A percentile compares a stretch with the other conserved stretches of the same genome.
These are phyloP conservation scores for Dorcus hopei DNA, from an alignment of 2,888 invertebrate species.

Conservation along the genomic window DNA sequence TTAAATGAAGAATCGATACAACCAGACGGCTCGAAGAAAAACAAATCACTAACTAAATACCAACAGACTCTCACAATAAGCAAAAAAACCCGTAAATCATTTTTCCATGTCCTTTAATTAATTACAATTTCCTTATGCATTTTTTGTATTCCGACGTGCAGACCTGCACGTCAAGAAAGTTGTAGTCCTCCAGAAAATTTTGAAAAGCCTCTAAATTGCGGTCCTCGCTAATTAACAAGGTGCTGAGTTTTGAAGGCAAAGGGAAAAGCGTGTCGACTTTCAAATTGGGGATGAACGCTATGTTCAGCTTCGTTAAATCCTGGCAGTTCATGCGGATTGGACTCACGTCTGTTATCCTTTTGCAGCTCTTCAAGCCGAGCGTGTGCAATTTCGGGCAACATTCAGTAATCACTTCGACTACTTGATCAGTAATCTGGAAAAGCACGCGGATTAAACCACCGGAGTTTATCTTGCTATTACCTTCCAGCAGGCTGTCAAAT, in stretches of 20 bases:
- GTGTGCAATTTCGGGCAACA: constrained; percentile 27
- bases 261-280: constrained; percentile 14
- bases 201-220: too few species aligned
- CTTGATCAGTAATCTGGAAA: constrained; percentile 24
- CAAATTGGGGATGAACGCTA: constrained; percentile 29
- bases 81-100: neutral
- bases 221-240: constrained; percentile 24
- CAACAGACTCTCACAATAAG: neutral
- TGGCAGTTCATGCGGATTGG: constrained; percentile 24
- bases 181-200: constrained; percentile 1
- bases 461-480: constrained; percentile 12
- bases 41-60: too few species aligned
- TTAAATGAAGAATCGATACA: too few species aligned
- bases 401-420: constrained; percentile 26
- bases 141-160: constrained; percentile 28
- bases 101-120: neutral
- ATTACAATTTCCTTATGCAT: constrained; percentile 2
- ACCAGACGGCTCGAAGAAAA: too few species aligned
- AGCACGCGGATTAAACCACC: neutral
- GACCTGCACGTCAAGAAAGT: constrained; percentile 16
- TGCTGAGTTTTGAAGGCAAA: constrained; percentile 19
- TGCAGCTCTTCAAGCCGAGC: constrained; percentile 30
- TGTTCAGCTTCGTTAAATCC: constrained; percentile 24
- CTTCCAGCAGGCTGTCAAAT: constrained; percentile 32
- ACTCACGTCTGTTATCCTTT: constrained; percentile 24